Evolutionary conservation across 2,888 invertebrate species (phyloP), one percentile per base, ranked within the genome.

Genomic region (Patella ulyssiponensis): DNA sequence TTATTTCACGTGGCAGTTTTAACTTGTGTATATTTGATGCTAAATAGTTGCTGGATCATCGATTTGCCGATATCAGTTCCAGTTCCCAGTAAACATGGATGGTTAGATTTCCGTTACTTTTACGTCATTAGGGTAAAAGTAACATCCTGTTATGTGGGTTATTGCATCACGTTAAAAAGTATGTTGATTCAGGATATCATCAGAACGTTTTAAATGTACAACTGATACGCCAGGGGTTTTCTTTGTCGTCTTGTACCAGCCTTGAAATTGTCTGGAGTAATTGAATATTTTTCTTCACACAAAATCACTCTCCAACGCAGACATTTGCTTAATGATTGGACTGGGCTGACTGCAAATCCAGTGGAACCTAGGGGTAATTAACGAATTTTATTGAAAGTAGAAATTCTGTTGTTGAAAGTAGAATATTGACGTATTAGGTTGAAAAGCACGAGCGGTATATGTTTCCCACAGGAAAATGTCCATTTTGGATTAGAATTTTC

Each of bases 251-350:
- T 51, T 20, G 71, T 44, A 15, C 71, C 33, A 44, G 71, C 71
- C 53, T 71, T 71, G 51, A 71, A 71, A 14, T 71, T 20, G 44
- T 71, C 71, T 7, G 71, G 52, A 17, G 71, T 71, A n/a, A 71
- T 44, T n/a, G 52, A 51, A 71, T 71, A 71, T 20, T 71, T 51
- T 52, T 51, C 71, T 71, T 71, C 71, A 71, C 71, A 71, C 11
- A 71, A 17, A 20, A 51, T 23, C 11, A 71, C 51, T 71, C 71
- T 71, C 27, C 27, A 27, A 27, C 1, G 27, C 27, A 27, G 27
- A 27, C 27, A 27, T 27, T 27, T 27, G 27, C 27, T 27, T 27
- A 27, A 27, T 27, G 27, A 27, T 27, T 27, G 27, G 27, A 27
- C 27, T 2, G 27, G 27, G 27, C 27, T 27, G 27, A 27, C 27